phyloP scores from a whole-genome alignment of 2,113 vertebrate species.

The Anarrhichthys ocellatus region DNA sequence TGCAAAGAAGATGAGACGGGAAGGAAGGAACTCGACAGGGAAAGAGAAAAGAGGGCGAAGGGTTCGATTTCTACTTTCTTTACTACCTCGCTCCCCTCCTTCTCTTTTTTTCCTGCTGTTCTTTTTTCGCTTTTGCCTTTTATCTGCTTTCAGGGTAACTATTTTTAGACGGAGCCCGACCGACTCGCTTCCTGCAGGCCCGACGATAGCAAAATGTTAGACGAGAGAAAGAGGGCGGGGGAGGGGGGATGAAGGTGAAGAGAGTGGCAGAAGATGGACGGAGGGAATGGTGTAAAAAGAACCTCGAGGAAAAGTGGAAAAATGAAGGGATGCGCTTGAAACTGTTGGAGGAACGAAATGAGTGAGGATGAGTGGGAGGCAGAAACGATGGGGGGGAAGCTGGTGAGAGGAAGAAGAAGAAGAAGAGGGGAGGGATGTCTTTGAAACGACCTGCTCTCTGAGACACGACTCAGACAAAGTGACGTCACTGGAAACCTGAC shows the following conservation, averaged over 20 bases:
- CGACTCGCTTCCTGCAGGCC: slow-evolving; percentile 49
- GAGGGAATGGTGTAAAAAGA: background rate
- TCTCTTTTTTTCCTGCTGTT: background rate
- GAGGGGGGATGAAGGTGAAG: background rate
- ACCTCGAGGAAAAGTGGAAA: background rate
- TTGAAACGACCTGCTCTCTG: slow-evolving; percentile 78
- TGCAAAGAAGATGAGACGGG: background rate
- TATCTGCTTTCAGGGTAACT: slow-evolving; percentile 50
- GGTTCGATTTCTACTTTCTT: slow-evolving; percentile 15
- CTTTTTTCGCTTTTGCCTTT: slow-evolving; percentile 8
- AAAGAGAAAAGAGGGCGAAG: background rate
- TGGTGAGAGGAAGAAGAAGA: background rate
- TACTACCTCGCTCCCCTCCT: slow-evolving; percentile 1
- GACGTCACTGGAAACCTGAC: slow-evolving; percentile 68
- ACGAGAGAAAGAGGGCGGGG: background rate
- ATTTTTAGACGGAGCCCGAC: slow-evolving; percentile 67
- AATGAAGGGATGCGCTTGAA: background rate
- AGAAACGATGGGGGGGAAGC: background rate
- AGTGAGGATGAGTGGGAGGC: background rate
- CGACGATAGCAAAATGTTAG: slow-evolving; percentile 35
- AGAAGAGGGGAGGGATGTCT: slow-evolving; percentile 52
- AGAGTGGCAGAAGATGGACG: background rate
- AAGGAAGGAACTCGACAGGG: background rate
- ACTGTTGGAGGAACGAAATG: background rate
- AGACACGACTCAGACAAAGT: slow-evolving; percentile 66